Percentiles rank a stretch among this genome's conserved stretches.
Conservation (phyloP, 2,888 invertebrate species). For the Lumbricus terrestris region DNA sequence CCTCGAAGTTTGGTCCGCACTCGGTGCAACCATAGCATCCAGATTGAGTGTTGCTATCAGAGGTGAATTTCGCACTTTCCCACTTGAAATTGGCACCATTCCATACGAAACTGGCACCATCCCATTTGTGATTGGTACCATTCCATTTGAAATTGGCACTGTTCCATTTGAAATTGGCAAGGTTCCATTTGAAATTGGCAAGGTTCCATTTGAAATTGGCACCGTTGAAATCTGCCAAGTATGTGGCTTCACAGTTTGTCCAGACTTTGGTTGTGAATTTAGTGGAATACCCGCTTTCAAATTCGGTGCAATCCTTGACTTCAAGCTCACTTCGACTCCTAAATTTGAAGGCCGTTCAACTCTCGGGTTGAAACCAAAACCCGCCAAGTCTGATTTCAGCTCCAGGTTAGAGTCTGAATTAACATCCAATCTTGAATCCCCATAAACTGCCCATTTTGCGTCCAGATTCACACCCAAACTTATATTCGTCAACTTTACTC, state of each 20-base stretch:
- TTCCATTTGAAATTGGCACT: background rate
- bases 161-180: background rate
- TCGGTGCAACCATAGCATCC: background rate
- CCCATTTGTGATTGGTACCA: background rate
- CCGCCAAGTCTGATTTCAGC: background rate
- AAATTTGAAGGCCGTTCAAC: background rate
- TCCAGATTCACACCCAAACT: background rate
- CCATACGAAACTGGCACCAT: too few species aligned
- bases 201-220: too few species aligned
- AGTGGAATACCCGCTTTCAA: background rate
- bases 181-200: too few species aligned
- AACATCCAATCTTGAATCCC: background rate
- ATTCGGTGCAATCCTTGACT: background rate
- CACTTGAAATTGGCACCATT: background rate
- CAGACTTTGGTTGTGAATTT: background rate
- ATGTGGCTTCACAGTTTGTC: background rate
- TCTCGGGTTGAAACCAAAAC: background rate
- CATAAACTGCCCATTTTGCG: background rate
- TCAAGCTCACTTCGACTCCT: background rate
- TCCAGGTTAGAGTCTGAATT: background rate
- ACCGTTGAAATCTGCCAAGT: background rate
- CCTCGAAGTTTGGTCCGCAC: background rate
- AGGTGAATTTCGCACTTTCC: background rate
- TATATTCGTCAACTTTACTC: background rate
- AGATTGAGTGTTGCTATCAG: background rate